These are phyloP conservation scores for Peromyscus californicus DNA, from an alignment of 2,113 vertebrate species.

Conservation along the genomic window DNA sequence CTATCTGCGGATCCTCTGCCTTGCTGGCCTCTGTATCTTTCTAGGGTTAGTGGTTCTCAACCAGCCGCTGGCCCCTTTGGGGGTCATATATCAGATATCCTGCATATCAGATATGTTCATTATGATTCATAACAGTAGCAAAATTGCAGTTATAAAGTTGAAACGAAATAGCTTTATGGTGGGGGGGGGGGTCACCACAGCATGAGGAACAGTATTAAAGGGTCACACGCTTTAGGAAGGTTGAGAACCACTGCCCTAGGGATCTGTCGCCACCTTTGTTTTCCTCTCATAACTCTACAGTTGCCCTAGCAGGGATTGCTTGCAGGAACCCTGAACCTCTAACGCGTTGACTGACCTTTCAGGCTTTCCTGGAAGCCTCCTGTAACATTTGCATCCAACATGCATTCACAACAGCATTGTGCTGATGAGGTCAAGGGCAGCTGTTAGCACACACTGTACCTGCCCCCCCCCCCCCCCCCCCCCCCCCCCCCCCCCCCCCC, in stretches of 20 bases:
- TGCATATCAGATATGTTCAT: not conserved
- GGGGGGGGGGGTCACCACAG: not conserved
- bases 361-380: not conserved
- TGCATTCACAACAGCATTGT: not conserved
- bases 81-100: not conserved
- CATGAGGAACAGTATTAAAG: not conserved
- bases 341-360: not conserved
- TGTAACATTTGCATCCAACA: not conserved
- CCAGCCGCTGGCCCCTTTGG: not conserved
- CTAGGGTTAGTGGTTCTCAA: not conserved
- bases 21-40: not conserved
- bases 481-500: rapidly evolving
- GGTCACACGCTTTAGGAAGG: not conserved
- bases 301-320: not conserved
- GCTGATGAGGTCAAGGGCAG: not conserved
- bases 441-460: too few species aligned
- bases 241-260: not conserved
- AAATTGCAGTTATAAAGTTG: not conserved
- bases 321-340: not conserved
- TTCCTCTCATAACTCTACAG: too few species aligned
- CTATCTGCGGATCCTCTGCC: not conserved
- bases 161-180: not conserved
- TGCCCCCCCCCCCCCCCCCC: rapidly evolving
- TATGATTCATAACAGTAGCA: not conserved
- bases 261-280: too few species aligned